phyloP scores from a whole-genome alignment of 2,888 invertebrate species.

The Pollenia griseotomentosa region DNA sequence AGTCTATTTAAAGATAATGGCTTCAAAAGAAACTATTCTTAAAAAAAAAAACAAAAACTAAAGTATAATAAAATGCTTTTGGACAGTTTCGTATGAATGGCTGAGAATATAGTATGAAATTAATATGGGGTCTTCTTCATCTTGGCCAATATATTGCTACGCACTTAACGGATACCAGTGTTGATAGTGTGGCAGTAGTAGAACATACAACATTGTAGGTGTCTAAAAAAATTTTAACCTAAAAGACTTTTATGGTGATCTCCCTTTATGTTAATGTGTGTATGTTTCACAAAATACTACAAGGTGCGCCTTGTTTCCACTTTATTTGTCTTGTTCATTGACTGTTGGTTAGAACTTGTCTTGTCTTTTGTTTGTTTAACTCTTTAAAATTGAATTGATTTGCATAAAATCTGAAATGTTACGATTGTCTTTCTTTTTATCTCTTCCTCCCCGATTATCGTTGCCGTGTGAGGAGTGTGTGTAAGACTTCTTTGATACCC shows the following conservation, averaged over 20 bases:
- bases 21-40: background rate
- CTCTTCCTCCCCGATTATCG: slow-evolving; percentile 48
- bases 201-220: slow-evolving; percentile 53
- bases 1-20: slow-evolving; percentile 10
- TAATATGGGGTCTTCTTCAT: slow-evolving; percentile 56
- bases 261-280: slow-evolving; percentile 22
- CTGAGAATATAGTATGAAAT: slow-evolving; percentile 56
- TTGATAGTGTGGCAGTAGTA: slow-evolving; percentile 12
- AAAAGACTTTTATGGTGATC: slow-evolving; percentile 10
- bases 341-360: background rate
- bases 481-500: background rate
- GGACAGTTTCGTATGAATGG: slow-evolving; percentile 25
- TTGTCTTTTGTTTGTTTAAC: slow-evolving; percentile 61
- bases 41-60: slow-evolving; percentile 27
- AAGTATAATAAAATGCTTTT: slow-evolving; percentile 6
- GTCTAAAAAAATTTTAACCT: slow-evolving; percentile 28
- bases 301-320: slow-evolving; percentile 71
- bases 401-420: slow-evolving; percentile 73
- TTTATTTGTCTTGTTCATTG: slow-evolving; percentile 59
- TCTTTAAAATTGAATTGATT: slow-evolving; percentile 73
- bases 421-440: slow-evolving; percentile 50
- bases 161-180: slow-evolving; percentile 31
- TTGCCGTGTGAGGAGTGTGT: slow-evolving; percentile 52
- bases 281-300: slow-evolving; percentile 68
- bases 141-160: slow-evolving; percentile 30